These are phyloP conservation scores for Thamnaconus septentrionalis DNA, from an alignment of 2,113 vertebrate genomes.

Conservation along the genomic window DNA sequence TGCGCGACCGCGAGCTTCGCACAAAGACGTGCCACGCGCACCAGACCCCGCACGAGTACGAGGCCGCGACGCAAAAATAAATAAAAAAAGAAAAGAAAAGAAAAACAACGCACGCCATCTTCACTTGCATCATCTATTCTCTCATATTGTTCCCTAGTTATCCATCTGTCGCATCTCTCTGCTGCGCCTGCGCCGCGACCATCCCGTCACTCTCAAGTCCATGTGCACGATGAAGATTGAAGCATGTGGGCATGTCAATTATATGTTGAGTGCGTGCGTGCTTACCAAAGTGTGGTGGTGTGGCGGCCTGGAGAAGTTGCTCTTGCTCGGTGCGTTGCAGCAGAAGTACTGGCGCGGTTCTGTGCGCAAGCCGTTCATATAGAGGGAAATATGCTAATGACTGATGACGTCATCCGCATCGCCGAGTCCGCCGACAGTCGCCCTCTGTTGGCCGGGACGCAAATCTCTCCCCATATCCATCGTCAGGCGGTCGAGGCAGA, in stretches of 20 bases:
- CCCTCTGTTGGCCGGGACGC: slow-evolving; percentile 22
- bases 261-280: neutral
- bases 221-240: too few species aligned
- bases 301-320: slow-evolving; percentile 19
- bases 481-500: too few species aligned
- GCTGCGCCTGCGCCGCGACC: too few species aligned
- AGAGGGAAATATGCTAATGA: slow-evolving; percentile 77
- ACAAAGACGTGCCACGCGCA: neutral
- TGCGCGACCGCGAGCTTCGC: neutral
- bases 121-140: too few species aligned
- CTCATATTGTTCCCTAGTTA: too few species aligned
- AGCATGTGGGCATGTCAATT: too few species aligned
- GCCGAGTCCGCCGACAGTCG: neutral
- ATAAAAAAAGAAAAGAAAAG: too few species aligned
- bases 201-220: too few species aligned
- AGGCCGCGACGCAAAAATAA: too few species aligned
- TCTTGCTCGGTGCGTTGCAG: slow-evolving; percentile 59
- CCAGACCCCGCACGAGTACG: too few species aligned
- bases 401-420: slow-evolving; percentile 67
- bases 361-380: slow-evolving; percentile 64
- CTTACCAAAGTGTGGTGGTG: slow-evolving; percentile 66
- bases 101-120: too few species aligned
- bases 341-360: slow-evolving; percentile 54
- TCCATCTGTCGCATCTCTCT: too few species aligned
- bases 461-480: neutral